phyloP scores from a whole-genome alignment of 1,140 invertebrate genomes.

The Anoplolepis gracilipes region DNA sequence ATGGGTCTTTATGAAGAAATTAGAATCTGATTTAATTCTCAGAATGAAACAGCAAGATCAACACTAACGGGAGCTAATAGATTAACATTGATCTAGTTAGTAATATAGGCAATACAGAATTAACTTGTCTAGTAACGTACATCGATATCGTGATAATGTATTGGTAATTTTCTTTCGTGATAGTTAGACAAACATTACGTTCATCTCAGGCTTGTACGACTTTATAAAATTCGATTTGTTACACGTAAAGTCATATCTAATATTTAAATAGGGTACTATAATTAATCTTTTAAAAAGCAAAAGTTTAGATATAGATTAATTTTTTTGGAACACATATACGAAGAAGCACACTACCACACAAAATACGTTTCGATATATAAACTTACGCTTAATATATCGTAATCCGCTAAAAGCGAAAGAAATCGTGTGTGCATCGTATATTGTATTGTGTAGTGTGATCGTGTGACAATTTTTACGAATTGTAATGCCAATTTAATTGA shows the following conservation, averaged over 20 bases:
- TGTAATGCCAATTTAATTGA: background rate
- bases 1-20: background rate
- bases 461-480: conserved; percentile 26
- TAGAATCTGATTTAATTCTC: conserved; percentile 15
- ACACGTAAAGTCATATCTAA: background rate
- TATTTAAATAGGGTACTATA: background rate
- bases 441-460: conserved; percentile 25
- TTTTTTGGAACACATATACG: conserved; percentile 27
- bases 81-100: conserved; percentile 26
- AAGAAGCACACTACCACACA: conserved; percentile 70
- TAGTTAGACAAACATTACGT: background rate
- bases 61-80: background rate
- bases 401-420: conserved; percentile 50
- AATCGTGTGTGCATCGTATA: conserved; percentile 35
- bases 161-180: conserved; percentile 11
- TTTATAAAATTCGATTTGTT: conserved; percentile 25
- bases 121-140: background rate
- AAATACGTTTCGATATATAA: conserved; percentile 40
- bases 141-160: conserved; percentile 6
- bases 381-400: conserved; percentile 70
- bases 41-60: conserved; percentile 27
- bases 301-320: conserved; percentile 44
- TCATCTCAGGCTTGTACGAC: conserved; percentile 2
- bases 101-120: conserved; percentile 20
- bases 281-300: conserved; percentile 50